These are phyloP conservation scores for Cinclus mexicanus DNA, from an alignment of 2,113 vertebrate genomes.

Conservation along the genomic window DNA sequence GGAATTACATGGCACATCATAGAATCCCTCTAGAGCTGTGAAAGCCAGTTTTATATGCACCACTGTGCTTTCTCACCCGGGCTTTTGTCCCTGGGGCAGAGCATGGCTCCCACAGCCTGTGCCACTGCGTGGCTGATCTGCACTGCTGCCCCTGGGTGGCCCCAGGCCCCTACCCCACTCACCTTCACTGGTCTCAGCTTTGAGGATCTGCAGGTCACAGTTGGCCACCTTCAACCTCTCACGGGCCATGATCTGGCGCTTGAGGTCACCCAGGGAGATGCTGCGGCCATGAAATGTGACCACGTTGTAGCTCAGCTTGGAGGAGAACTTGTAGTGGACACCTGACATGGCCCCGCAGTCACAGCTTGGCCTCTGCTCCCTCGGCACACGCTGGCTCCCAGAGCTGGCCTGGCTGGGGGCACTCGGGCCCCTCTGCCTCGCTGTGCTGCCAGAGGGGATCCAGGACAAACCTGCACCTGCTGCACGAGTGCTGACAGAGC, in stretches of 20 bases:
- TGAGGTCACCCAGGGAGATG: background rate
- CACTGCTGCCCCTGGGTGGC: too few relatives aligned
- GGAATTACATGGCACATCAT: background rate
- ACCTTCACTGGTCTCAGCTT: background rate
- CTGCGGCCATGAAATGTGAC: background rate
- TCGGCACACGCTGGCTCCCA: background rate
- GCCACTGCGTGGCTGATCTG: background rate
- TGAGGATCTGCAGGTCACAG: background rate
- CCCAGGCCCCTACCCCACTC: rapidly evolving
- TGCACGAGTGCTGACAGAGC: background rate
- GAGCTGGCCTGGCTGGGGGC: background rate
- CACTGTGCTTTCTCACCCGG: rapidly evolving
- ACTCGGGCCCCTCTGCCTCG: background rate
- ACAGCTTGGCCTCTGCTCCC: background rate
- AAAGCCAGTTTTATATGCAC: background rate
- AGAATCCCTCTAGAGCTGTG: background rate
- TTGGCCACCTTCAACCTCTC: background rate
- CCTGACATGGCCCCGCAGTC: background rate
- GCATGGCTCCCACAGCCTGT: background rate
- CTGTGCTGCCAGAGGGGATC: too few relatives aligned
- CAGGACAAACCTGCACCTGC: rapidly evolving
- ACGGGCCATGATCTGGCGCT: background rate
- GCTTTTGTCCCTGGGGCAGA: background rate
- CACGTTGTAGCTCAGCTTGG: background rate
- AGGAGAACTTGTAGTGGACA: background rate